These are phyloP conservation scores for Neoitamus cyanurus DNA, from an alignment of 2,888 invertebrate genomes.

Conservation along the genomic window DNA sequence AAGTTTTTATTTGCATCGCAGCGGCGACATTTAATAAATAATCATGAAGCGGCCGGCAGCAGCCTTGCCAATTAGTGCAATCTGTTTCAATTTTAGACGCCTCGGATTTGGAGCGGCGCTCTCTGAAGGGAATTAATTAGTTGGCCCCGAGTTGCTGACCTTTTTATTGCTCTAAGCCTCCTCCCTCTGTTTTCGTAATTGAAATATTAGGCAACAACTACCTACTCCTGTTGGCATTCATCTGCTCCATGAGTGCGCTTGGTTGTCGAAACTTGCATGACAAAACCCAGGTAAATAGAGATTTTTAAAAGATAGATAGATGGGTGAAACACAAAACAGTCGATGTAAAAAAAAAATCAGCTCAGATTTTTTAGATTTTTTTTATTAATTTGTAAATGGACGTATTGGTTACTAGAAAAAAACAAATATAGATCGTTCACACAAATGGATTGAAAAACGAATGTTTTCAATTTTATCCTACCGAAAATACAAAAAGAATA, in stretches of 20 bases:
- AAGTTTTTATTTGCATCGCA: conserved; percentile 34
- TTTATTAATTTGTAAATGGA: too few relatives aligned
- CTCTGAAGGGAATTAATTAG: conserved; percentile 9
- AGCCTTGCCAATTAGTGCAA: conserved; percentile 34
- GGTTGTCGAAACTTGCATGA: too few relatives aligned
- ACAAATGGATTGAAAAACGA: too few relatives aligned
- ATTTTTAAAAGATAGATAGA: too few relatives aligned
- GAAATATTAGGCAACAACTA: neutral
- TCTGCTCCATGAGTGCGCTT: neutral
- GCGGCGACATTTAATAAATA: conserved; percentile 38
- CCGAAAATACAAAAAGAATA: too few relatives aligned
- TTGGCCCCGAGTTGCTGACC: neutral
- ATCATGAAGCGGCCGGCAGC: conserved; percentile 3
- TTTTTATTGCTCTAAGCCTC: neutral
- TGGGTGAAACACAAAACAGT: too few relatives aligned
- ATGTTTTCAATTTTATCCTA: too few relatives aligned
- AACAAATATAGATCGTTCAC: too few relatives aligned
- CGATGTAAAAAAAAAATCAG: too few relatives aligned
- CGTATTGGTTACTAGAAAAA: too few relatives aligned
- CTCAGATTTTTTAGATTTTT: too few relatives aligned
- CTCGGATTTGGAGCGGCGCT: neutral
- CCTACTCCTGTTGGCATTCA: neutral
- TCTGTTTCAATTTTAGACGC: conserved; percentile 33
- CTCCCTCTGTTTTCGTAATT: neutral
- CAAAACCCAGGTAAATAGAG: too few relatives aligned